phyloP scores from a whole-genome alignment of 2,113 vertebrate genomes.

The Perca flavescens region DNA sequence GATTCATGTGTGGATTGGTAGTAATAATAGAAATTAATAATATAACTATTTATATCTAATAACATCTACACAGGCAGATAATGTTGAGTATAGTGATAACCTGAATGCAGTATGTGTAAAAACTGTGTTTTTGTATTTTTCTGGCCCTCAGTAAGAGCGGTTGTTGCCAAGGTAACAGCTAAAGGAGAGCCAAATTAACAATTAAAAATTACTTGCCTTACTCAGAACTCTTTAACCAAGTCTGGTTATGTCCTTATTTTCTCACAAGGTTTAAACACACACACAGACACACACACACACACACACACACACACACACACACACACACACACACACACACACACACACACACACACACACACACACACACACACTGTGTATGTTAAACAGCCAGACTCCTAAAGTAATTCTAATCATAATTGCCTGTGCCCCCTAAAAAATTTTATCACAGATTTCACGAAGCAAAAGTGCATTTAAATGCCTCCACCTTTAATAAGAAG shows the following conservation, averaged over 20 bases:
- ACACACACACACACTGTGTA: not conserved
- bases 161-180: slow-evolving; percentile 18
- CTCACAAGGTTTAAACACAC: not conserved
- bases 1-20: too few species aligned
- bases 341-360: slow-evolving; percentile 2
- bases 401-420: slow-evolving; percentile 56
- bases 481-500: slow-evolving; percentile 33
- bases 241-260: slow-evolving; percentile 1
- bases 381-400: slow-evolving; percentile 41
- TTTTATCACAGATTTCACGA: slow-evolving; percentile 62
- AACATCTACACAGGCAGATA: too few species aligned
- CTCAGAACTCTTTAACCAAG: not conserved
- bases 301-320: not conserved
- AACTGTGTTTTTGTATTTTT: not conserved
- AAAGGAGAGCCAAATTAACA: slow-evolving; percentile 9
- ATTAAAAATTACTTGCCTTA: slow-evolving; percentile 8
- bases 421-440: slow-evolving; percentile 48
- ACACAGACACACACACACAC: not conserved
- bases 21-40: not conserved
- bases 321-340: slow-evolving; percentile 3
- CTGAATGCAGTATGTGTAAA: too few species aligned
- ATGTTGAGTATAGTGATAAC: not conserved
- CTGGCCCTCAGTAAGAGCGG: not conserved
- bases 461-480: slow-evolving; percentile 59
- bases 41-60: not conserved